Conservation (phyloP, 1,140 invertebrate genomes). For the Cataglyphis hispanica region DNA sequence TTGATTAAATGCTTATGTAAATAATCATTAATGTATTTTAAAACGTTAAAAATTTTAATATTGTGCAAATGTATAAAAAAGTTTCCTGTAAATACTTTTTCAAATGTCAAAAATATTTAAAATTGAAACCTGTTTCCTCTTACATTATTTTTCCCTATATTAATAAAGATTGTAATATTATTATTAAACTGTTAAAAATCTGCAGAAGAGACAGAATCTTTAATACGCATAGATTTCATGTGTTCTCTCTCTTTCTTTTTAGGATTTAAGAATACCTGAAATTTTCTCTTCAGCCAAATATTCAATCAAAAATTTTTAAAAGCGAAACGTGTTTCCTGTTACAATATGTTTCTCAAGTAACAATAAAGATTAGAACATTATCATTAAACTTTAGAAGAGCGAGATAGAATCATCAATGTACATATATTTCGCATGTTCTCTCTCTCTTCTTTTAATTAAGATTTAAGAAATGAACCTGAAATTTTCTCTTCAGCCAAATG, state of each 20-base stretch:
- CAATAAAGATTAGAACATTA: neutral
- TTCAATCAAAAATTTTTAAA: neutral
- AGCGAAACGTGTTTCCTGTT: too few species aligned
- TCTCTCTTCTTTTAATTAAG: too few species aligned
- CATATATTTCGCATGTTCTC: too few species aligned
- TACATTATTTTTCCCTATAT: neutral
- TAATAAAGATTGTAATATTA: neutral
- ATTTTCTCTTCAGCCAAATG: neutral
- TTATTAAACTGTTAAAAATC: neutral
- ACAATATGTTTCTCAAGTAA: neutral
- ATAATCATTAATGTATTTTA: neutral
- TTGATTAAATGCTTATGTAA: neutral
- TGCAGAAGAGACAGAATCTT: conserved; percentile 5
- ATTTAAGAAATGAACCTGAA: neutral
- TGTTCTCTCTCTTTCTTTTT: too few species aligned
- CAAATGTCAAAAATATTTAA: conserved; percentile 6
- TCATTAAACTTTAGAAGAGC: neutral
- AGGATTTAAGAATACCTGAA: neutral
- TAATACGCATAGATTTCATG: neutral
- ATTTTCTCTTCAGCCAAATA: neutral
- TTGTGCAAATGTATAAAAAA: neutral
- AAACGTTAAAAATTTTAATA: neutral
- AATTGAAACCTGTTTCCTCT: neutral
- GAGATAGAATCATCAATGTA: conserved; percentile 6
- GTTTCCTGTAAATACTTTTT: neutral